Base-by-base conservation (phyloP, 2,888 invertebrate species). In the Nebria brevicollis region DNA sequence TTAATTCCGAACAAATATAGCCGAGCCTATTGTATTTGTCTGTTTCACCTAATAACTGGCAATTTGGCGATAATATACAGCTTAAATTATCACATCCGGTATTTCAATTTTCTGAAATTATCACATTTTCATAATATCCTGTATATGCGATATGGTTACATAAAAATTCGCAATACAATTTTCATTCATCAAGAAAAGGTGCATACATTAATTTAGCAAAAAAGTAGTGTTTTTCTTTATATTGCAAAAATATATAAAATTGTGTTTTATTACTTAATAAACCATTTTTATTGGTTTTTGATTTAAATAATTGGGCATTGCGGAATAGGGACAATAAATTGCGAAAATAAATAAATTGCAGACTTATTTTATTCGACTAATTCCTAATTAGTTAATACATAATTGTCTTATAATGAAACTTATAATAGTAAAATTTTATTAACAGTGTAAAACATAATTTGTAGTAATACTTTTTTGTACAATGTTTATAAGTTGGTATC, bases 91-190 rank as follows among this genome's bases (percentile, higher is more conserved):
- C 6, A 75, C 41, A 75, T 80, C 80, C 80, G 68, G 75, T 80
- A 26, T 65, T 77, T 73, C 66, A n/a, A 15, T 68, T 13, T 68
- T 1, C 26, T 8, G 26, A 42, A 77, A 78, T 78, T 66, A 66
- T 78, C 73, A 66, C 78, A 54, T 75, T 80, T 80, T 75, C 75
- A 75, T 68, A 68, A 79, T 65, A 41, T 80, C 80, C 75, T 42
- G 70, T 75, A 42, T 13, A 34, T 34, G 34, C 5, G 34, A 34
- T 4, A 34, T 34, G 34, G 42, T 72, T 20, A n/a, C 41, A 13
- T 72, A 2, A 34, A 34, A 34, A 34, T 1, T 34, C 34, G 34
- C 34, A 34, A 26, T n/a, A 54, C 34, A 26, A 72, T 41, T 72
- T 72, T 72, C 20, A 34, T 34, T 4, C 5, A 2, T 5, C 34